phyloP scores from a whole-genome alignment of 2,113 vertebrate species.

The Barnardius zonarius region DNA sequence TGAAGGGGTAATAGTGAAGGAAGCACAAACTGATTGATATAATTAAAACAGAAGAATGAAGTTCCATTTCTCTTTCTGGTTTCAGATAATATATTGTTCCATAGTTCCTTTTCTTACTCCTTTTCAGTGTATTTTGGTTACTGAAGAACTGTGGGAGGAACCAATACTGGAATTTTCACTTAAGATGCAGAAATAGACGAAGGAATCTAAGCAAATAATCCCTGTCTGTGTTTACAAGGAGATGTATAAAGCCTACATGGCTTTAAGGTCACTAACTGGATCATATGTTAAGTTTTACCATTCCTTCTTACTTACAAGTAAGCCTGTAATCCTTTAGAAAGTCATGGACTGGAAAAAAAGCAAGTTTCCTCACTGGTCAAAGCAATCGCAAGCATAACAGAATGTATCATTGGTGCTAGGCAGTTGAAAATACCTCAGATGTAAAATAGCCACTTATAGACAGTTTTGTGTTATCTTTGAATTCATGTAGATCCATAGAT shows the following conservation, averaged over 20 bases:
- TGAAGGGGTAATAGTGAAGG: not conserved
- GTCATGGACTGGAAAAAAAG: not conserved
- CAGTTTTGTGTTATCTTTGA: not conserved
- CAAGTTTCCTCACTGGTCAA: not conserved
- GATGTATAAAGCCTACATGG: not conserved
- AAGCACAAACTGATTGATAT: not conserved
- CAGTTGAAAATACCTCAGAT: not conserved
- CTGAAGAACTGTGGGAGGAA: not conserved
- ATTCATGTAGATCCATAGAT: not conserved
- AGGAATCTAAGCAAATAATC: not conserved
- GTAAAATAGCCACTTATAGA: not conserved
- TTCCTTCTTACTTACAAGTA: not conserved
- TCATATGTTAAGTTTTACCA: not conserved
- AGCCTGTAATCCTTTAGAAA: not conserved
- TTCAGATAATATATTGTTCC: not conserved
- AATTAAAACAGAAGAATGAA: not conserved
- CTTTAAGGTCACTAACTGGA: not conserved
- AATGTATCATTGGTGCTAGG: not conserved
- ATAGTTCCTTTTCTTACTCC: not conserved
- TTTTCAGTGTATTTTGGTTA: not conserved
- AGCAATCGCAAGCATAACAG: not conserved
- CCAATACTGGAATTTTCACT: not conserved
- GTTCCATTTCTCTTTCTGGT: not conserved
- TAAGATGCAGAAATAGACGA: not conserved
- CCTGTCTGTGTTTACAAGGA: not conserved